phyloP scores from a whole-genome alignment of 2,113 vertebrate species.

The Chunga burmeisteri region DNA sequence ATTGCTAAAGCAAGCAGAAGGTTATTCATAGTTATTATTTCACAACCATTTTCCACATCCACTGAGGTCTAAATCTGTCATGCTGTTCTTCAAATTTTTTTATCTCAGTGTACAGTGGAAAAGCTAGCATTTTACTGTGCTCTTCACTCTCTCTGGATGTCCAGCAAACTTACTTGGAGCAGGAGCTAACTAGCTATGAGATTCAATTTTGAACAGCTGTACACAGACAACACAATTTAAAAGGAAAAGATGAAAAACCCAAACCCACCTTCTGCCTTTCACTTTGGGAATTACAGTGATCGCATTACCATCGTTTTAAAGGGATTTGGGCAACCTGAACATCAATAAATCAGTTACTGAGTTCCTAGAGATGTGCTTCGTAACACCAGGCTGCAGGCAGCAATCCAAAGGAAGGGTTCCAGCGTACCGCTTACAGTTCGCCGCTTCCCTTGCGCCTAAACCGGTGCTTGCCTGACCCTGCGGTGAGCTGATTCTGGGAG shows the following conservation, averaged over 20 bases:
- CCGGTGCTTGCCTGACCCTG: background rate
- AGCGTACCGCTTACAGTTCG: background rate
- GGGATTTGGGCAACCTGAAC: background rate
- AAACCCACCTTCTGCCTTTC: background rate
- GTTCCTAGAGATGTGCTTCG: background rate
- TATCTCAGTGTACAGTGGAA: background rate
- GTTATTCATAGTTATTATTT: background rate
- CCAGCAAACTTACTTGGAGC: background rate
- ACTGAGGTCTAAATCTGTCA: background rate
- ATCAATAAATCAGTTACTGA: background rate
- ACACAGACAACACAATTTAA: background rate
- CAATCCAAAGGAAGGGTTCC: background rate
- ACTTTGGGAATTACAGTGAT: background rate
- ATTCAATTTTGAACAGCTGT: background rate
- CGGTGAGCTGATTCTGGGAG: background rate
- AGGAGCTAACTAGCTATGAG: background rate
- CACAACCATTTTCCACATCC: background rate
- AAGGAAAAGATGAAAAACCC: background rate
- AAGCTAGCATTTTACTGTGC: background rate
- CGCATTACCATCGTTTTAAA: background rate
- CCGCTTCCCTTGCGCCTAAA: background rate
- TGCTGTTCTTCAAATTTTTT: background rate
- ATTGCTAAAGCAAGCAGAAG: background rate
- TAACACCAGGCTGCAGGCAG: background rate
- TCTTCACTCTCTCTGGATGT: background rate